Base-by-base conservation (phyloP, 1,140 invertebrate genomes). In the Pogonomyrmex barbatus region DNA sequence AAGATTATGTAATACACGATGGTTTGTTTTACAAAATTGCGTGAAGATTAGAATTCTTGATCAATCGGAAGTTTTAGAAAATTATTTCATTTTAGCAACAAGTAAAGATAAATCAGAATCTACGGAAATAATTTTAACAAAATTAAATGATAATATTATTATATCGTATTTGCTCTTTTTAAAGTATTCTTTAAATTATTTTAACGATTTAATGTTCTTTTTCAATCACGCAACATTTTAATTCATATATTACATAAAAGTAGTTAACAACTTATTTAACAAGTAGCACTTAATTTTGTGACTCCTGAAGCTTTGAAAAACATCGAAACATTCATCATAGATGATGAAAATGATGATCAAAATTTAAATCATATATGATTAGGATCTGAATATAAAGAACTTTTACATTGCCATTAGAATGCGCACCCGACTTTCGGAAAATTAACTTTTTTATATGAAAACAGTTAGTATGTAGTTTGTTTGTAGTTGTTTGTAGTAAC, bases 171-270 rank as follows among this genome's bases (percentile, higher is more conserved):
- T 79, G 33, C 17, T 70, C 9, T 85, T 85, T 47, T 30, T 78
- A 58, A 65, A 78, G 65, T 85, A 78, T 67, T n/a, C 73, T 24
- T 60, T 85, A n/a, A 36, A 77, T 12, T 81, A 36, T 54, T 86
- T 81, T 8, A 86, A 79, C 47, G 30, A 14, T 86, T 87, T 56
- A 82, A 87, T 36, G 63, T 56, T 1, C 10, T 81, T 2, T 86
- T 86, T n/a, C 85, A 82, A 52, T 81, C 39, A 2, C 33, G 63
- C 10, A 81, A 52, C 50, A 62, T 82, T 17, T 36, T 86, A 14
- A 36, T 83, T 3, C 78, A 83, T 39, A 82, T 62, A 73, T 33
- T 83, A 12, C 14, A 2, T 33, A 47, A 82, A 30, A 67, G 36
- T 8, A 87, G 85, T 60, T 4, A 50, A 30, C 4, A 63, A 10